Base-by-base conservation (phyloP, 2,113 vertebrate species). In the Lepus timidus region DNA sequence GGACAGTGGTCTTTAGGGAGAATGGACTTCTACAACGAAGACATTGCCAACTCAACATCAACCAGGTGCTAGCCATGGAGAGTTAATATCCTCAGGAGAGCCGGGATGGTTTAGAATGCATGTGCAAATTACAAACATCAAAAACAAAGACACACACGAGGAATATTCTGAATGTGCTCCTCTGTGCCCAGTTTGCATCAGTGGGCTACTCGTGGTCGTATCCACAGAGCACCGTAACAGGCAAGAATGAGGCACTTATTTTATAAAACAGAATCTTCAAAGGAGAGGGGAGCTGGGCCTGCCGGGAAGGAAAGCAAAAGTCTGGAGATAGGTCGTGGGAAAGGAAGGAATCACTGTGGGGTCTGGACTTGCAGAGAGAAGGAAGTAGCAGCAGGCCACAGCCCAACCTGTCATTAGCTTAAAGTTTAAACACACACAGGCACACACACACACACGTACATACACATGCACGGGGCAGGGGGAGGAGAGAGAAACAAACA, bases 271-370 rank as follows among this genome's bases (percentile, higher is more conserved):
- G 85, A 94, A 93, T 97, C 96, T 97, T 97, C 96, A 97, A 97
- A 97, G 97, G 51, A 89, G 39, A 33, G 74, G 51, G 93, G 92
- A 88, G 76, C 74, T 71, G 62, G 90, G 95, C 97, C 97, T 97
- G 96, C 83, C 74, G 95, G 97, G 96, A 97, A 96, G 94, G 95
- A 94, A 95, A 95, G 96, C 96, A 96, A 67, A 81, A 97, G 64
- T 78, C 91, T 96, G 95, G 86, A 93, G 86, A 80, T 85, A 97
- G 96, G 96, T 97, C 96, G 96, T 97, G 96, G 94, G 97, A 97
- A 97, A 97, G 97, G 97, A 97, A 97, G 95, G 95, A 67, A 84
- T 96, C 96, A n/a, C 96, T 52, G 33, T 97, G 93, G 96, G 95
- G 94, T 96, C 86, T 96, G 96, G 91, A 84, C 61, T 87, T 76